Base-by-base conservation (phyloP, 2,888 invertebrate species). In the Aphodius sticticus region DNA sequence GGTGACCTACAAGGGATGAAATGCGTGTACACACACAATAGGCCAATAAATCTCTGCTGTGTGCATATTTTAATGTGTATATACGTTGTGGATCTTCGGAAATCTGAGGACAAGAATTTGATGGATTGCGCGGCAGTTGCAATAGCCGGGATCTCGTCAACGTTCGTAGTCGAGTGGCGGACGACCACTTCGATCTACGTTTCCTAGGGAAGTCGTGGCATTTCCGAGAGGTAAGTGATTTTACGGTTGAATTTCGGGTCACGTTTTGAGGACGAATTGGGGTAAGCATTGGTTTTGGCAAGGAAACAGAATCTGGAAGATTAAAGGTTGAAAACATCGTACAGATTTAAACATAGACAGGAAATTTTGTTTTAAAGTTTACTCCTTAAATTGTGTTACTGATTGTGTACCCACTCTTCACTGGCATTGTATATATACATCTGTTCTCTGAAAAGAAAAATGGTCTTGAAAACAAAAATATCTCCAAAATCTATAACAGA, bases 11-110 rank as follows among this genome's bases (percentile, higher is more conserved):
- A 70, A 74, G 76, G 76, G 76, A 80, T 53, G 53, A 86, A 85
- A 83, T 76, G 78, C 70, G 70, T 70, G 76, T 76, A 81, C 80
- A 83, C 80, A 83, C 82, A 88, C 87, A 88, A 87, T 88, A 83
- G 84, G 85, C 83, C 86, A 87, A 88, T 88, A 87, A 87, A 87
- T 86, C 87, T 87, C 86, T 86, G 85, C 84, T 86, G 79, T 81
- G 84, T 86, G 85, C 85, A 86, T 86, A 86, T 87, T 87, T 87
- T 85, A 86, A 86, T 84, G 83, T 84, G 84, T 86, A 85, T 86
- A 84, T 85, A 83, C 84, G 83, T 82, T 85, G 85, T 85, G 85
- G 86, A 79, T 85, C 85, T 85, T 85, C 84, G 85, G 84, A 86
- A 86, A 85, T 83, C 85, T 84, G 87, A 88, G 86, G 88, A 87